Evolutionary conservation across 1,140 invertebrate genomes (phyloP), one percentile per base, ranked within the genome.

Genomic region (Schlechtendalia chinensis): DNA sequence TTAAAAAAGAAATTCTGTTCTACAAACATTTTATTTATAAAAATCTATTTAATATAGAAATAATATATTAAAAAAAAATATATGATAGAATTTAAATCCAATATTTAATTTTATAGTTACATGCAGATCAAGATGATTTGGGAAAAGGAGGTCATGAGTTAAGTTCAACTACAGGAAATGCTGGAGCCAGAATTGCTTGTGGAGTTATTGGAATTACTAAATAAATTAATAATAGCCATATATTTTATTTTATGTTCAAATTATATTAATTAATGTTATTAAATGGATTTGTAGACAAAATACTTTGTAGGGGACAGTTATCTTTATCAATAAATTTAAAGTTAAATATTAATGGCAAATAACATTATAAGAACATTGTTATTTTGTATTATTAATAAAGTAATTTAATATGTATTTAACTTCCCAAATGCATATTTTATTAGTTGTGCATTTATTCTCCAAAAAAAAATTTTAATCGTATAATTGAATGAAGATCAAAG

Each of bases 161-260:
- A 63, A 98, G 96, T 86, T 93, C 93, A 87, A 94, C 94, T 17
- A 99, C 97, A 72, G 98, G 98, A 47, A 99, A 99, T 88, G 97
- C 98, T 83, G 98, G 98, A 6, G 96, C 91, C 75, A 91, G 98
- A 83, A 88, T 97, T 82, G 97, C 96, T 27, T 99, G 98, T 86
- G 97, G 97, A 81, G 94, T 99, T n/a, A 97, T 99, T 88, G 98
- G 96, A 54, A 88, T 97, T 80, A 87, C 91, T 56, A 91, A 91
- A 81, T 82, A 82, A 81, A 54, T 16, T 2, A 75, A 45, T 54
- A 1, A 1, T 53, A 71, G n/a, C 17, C 39, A 53, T 71, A 65
- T 10, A 6, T 47, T 67, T 47, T 22, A 45, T 67, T 67, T 27
- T 27, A 59, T 27, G 5, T 63, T 32, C 0, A 47, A 67, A 67